Evolutionary conservation across 2,888 invertebrate genomes (phyloP), one percentile per base, ranked within the genome.

Genomic region (Malthinus flaveolus): DNA sequence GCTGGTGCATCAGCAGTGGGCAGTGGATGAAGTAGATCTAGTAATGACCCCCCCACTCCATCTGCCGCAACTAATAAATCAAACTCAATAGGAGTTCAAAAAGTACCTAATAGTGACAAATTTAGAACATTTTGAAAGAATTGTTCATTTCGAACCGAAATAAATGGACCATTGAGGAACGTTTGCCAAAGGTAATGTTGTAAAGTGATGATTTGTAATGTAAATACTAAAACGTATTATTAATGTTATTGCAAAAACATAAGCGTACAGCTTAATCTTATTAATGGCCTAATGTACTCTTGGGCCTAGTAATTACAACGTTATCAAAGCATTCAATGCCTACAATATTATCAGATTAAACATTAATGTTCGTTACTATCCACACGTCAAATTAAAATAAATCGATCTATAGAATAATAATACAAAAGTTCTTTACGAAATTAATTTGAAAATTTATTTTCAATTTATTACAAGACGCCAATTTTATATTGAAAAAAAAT

Each of bases 261-360:
- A 42, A 42, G 39, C 39, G 39, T 42, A 13, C 23, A 23, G 23
- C 39, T 42, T 42, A 42, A 42, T 42, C 39, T 42, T 42, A 42
- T 42, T 42, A 42, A 42, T 42, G 39, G 39, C 15, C 39, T 50
- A 50, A 50, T 42, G 33, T 13, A 10, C 39, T 50, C 50, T 50
- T 42, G 32, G 32, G 42, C 10, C 32, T 50, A 42, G 39, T 42
- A 50, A 50, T 42, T 50, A 32, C 33, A 32, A 39, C 50, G 39
- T 42, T 50, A 39, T 50, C 50, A 50, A 42, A 39, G 50, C 50
- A 23, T 15, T 12, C 8, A 50, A 37, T 31, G 49, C 49, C 36
- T 50, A 39, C 50, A 50, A 50, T 50, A 50, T 50, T 50, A 50
- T 50, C 50, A 50, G 39, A 50, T 50, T 39, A 50, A 50, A 42